These are phyloP conservation scores for Oceanodroma leucorhoa DNA, from an alignment of 2,797 vertebrate species.

Conservation along the genomic window DNA sequence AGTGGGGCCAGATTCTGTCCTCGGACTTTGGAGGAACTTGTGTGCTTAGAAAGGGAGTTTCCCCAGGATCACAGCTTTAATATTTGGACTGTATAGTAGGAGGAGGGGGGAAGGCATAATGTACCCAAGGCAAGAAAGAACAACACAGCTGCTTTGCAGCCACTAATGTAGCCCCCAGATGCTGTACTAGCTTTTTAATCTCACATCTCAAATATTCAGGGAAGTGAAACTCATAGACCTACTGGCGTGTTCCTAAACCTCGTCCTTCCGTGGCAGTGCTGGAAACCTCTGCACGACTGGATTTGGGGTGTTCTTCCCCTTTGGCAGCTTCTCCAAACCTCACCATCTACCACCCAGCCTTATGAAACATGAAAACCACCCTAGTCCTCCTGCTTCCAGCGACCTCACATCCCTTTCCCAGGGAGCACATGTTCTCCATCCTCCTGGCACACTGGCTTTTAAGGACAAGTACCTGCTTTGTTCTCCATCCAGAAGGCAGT, in stretches of 20 bases:
- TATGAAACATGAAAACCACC: background rate
- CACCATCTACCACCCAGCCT: background rate
- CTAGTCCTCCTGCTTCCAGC: background rate
- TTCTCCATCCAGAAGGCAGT: constrained; percentile 89
- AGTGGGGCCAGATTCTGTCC: background rate
- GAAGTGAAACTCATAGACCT: background rate
- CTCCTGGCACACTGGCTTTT: background rate
- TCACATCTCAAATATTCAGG: background rate
- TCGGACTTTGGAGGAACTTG: background rate
- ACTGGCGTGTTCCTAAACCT: background rate
- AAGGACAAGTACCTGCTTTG: constrained; percentile 76
- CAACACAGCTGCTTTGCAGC: background rate
- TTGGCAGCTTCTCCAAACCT: background rate
- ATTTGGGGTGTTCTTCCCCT: background rate
- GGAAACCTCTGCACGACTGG: background rate
- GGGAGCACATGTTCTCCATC: background rate
- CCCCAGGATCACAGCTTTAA: background rate
- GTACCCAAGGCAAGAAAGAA: background rate
- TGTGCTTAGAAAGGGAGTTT: background rate
- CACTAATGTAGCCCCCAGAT: too few relatives aligned
- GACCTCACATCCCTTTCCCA: background rate
- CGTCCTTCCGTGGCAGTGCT: fast-evolving
- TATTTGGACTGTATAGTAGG: background rate
- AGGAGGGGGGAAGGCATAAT: background rate
- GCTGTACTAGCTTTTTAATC: background rate